These are phyloP conservation scores for Sitobion miscanthi DNA, from an alignment of 1,140 invertebrate genomes.

Conservation along the genomic window DNA sequence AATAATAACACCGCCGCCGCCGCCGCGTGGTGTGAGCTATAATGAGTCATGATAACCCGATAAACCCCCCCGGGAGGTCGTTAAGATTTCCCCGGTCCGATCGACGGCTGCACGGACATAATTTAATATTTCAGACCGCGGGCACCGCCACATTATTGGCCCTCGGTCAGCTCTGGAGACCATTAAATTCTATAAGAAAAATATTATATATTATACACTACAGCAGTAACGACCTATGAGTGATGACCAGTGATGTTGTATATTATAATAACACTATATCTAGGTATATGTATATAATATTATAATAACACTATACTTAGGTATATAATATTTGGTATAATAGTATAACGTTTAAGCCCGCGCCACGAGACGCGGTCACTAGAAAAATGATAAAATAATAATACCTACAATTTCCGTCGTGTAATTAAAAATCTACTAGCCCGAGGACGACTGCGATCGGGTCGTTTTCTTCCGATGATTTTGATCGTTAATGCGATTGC, in stretches of 20 bases:
- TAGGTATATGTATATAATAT: too few species aligned
- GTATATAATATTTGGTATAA: too few species aligned
- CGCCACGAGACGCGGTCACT: too few species aligned
- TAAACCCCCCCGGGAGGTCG: not conserved
- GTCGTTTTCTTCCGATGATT: not conserved
- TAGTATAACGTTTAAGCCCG: not conserved
- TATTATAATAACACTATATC: too few species aligned
- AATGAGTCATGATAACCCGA: not conserved
- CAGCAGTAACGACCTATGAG: not conserved
- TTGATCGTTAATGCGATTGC: not conserved
- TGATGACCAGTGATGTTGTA: not conserved
- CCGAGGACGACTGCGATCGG: not conserved
- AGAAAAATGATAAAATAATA: not conserved
- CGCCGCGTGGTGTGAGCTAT: not conserved
- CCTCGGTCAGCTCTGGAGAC: not conserved
- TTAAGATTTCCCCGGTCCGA: not conserved
- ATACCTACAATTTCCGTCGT: not conserved
- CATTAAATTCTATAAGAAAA: not conserved
- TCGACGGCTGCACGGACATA: not conserved
- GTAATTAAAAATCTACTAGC: constrained; percentile 4
- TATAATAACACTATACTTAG: too few species aligned
- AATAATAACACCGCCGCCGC: not conserved
- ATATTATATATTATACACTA: not conserved
- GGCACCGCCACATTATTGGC: not conserved
- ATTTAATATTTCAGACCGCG: constrained; percentile 16